Conservation (phyloP, 2,113 vertebrate species). For the Sigmodon hispidus region DNA sequence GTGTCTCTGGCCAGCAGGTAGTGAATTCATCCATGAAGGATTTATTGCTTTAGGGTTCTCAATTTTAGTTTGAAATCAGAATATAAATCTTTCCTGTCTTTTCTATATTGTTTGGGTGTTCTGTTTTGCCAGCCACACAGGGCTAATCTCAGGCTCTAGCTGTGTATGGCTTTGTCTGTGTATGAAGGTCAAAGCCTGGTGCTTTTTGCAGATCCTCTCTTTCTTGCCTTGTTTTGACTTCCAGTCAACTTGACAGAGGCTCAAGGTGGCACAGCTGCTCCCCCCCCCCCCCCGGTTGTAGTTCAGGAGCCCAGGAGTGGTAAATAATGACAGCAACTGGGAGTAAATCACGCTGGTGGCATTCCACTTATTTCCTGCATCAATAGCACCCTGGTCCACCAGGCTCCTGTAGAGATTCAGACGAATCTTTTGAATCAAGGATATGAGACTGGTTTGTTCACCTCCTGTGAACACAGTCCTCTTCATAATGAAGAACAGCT, state of each 20-base stretch:
- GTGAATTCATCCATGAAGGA: constrained; percentile 54
- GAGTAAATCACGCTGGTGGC: neutral
- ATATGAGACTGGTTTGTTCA: constrained; percentile 15
- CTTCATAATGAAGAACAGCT: rapidly evolving
- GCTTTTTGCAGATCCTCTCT: constrained; percentile 4
- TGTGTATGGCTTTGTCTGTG: neutral
- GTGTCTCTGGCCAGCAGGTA: neutral
- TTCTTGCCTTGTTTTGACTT: neutral
- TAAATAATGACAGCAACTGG: constrained; percentile 2
- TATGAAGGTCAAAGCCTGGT: constrained; percentile 21
- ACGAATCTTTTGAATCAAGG: neutral
- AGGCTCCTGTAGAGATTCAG: neutral
- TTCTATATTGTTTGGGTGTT: neutral
- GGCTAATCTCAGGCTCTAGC: neutral
- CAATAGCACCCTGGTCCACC: neutral
- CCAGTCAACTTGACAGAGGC: neutral
- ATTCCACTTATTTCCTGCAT: neutral
- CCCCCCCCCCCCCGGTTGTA: neutral
- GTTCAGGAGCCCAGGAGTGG: neutral
- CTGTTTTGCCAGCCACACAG: constrained; percentile 31
- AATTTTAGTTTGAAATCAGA: constrained; percentile 65
- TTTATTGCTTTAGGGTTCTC: constrained; percentile 33
- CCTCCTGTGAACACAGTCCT: neutral
- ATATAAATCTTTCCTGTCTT: neutral
- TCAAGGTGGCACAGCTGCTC: neutral